Conservation (phyloP, 2,888 invertebrate genomes). For the Apocheima hispidaria region DNA sequence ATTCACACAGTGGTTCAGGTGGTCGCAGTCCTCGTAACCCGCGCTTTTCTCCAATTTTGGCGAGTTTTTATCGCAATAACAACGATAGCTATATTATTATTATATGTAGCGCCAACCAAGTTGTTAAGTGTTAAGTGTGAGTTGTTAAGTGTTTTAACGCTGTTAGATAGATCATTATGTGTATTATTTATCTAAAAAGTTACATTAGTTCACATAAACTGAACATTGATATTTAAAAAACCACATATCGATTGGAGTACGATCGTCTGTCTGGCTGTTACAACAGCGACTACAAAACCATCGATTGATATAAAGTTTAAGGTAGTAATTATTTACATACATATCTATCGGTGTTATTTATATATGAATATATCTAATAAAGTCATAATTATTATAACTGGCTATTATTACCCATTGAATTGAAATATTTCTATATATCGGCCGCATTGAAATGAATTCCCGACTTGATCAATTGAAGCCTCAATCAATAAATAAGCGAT, state of each 20-base stretch:
- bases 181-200: too few species aligned
- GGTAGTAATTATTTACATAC: constrained; percentile 52
- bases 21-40: too few species aligned
- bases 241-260: constrained; percentile 35
- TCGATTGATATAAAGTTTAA: constrained; percentile 50
- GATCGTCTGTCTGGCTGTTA: constrained; percentile 36
- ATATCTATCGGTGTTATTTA: constrained; percentile 11
- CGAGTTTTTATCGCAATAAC: too few species aligned
- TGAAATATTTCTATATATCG: too few species aligned
- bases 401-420: constrained; percentile 10
- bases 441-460: constrained; percentile 35
- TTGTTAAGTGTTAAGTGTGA: too few species aligned
- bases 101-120: too few species aligned
- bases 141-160: too few species aligned
- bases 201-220: constrained; percentile 5
- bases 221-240: constrained; percentile 11
- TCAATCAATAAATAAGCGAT: constrained; percentile 82
- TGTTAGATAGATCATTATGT: too few species aligned
- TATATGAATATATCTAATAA: constrained; percentile 14
- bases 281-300: constrained; percentile 50
- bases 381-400: constrained; percentile 3
- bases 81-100: too few species aligned
- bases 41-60: too few species aligned
- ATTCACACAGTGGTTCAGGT: too few species aligned
- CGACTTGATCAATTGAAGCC: constrained; percentile 61